Conservation (phyloP, 30 jellyfish, hydroid and myxozoan genomes). For the Turritopsis rubra region DNA sequence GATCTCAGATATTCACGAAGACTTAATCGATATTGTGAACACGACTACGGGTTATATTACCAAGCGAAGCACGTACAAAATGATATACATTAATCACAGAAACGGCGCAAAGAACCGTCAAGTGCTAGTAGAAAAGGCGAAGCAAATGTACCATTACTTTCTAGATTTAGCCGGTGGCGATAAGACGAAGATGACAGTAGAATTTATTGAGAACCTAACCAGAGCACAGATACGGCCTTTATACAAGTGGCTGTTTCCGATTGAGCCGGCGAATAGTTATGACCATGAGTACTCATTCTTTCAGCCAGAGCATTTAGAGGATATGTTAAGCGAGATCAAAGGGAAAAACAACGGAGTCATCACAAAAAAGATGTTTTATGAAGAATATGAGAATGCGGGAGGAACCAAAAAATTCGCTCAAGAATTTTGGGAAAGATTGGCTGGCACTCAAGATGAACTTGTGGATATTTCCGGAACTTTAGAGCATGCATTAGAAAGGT, state of each 20-base stretch:
- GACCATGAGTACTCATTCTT: slow-evolving; percentile 43
- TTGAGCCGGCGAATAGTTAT: slow-evolving; percentile 42
- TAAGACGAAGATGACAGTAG: slow-evolving; percentile 15
- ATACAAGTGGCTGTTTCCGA: slow-evolving; percentile 39
- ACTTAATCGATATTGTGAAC: slow-evolving; percentile 1
- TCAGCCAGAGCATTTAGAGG: slow-evolving; percentile 32
- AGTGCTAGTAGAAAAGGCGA: slow-evolving; percentile 19
- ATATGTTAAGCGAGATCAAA: slow-evolving; percentile 18
- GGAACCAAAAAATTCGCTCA: slow-evolving; percentile 51
- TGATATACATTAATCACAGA: slow-evolving; percentile 4
- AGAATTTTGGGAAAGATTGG: slow-evolving; percentile 19
- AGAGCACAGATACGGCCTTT: slow-evolving; percentile 39
- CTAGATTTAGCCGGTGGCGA: slow-evolving; percentile 19
- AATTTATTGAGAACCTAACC: slow-evolving; percentile 17
- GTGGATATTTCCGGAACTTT: neutral
- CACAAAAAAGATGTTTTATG: slow-evolving; percentile 27
- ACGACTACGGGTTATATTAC: slow-evolving; percentile 19
- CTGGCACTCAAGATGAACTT: slow-evolving; percentile 35
- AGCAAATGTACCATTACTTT: slow-evolving; percentile 24
- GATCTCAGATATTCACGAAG: slow-evolving; percentile 12
- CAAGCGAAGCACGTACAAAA: slow-evolving; percentile 9
- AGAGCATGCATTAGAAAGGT: slow-evolving; percentile 14
- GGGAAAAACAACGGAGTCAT: slow-evolving; percentile 41
- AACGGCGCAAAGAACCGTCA: neutral
- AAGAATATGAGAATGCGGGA: slow-evolving; percentile 26